Evolutionary conservation across 2,113 vertebrate species (phyloP), one percentile per base, ranked within the genome.

Genomic region (Oreochromis spilurus): DNA sequence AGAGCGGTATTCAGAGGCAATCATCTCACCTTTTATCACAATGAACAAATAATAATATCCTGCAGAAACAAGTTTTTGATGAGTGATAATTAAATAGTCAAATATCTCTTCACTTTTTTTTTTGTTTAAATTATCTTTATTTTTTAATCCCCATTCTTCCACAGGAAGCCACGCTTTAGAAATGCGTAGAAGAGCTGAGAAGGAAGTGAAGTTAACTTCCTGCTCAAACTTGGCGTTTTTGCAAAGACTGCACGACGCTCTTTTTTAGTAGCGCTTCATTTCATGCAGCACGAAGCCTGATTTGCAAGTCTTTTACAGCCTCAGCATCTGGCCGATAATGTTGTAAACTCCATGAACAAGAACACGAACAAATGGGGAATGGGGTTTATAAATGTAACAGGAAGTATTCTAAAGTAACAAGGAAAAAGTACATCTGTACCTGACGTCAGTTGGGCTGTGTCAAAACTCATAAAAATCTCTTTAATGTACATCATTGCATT

Each of bases 31-130:
- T 78, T 77, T 4, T 5, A 85, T 48, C 83, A 60, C 29, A 14
- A 38, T 67, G 57, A 80, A 62, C 70, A 82, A 79, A 67, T 82
- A 81, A 81, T 67, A 79, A 78, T 60, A 80, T 81, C 24, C 58
- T 50, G 29, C 36, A 38, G 36, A 72, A 58, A 67, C 67, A 29
- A 57, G 67, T 70, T 79, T 70, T 19, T 84, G 52, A 84, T 70
- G 40, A 86, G 17, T 1, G 13, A 67, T 78, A 53, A 81, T 78
- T 19, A 70, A 81, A 83, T 5, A 17, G n/a, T 84, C 38, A 40
- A 43, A 48, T 36, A 26, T 14, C 45, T n/a, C 45, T 77, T 52
- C 45, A 17, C 77, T 70, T 36, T 75, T 31, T 31, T 17, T 40
- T 43, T 19, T 9, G 12, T 78, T 50, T 77, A 77, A 77, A 52